Evolutionary conservation across 2,888 invertebrate genomes (phyloP).

Genomic region (Hydroisotoma schaefferi): DNA sequence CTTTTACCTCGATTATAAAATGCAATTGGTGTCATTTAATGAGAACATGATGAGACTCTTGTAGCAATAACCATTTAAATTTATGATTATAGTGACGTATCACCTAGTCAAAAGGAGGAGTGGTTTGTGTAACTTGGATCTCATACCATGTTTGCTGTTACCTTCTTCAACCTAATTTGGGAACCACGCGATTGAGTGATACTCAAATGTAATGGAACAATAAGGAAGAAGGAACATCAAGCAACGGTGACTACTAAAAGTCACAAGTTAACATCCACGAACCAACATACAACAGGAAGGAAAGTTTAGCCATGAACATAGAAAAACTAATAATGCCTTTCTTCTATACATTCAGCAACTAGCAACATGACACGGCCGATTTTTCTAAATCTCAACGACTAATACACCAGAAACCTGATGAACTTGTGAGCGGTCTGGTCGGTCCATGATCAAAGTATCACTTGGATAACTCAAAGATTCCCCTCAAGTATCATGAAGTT

Average conservation of each 20-base stretch:
- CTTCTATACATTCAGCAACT: slow-evolving; percentile 9
- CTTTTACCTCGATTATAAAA: too few relatives aligned
- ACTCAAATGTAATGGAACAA: too few relatives aligned
- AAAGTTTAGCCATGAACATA: not conserved
- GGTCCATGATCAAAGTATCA: too few relatives aligned
- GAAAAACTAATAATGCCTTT: slow-evolving; percentile 6
- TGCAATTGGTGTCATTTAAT: too few relatives aligned
- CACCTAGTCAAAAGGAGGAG: slow-evolving; percentile 49
- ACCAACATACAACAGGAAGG: not conserved
- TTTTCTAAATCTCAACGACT: slow-evolving; percentile 1
- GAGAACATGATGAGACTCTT: too few relatives aligned
- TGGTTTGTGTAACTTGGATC: slow-evolving; percentile 47
- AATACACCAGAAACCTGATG: not conserved
- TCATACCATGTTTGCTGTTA: slow-evolving; percentile 1
- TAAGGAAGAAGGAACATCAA: too few relatives aligned
- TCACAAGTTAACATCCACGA: too few relatives aligned
- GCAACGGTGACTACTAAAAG: too few relatives aligned
- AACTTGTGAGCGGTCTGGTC: not conserved
- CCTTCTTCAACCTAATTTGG: slow-evolving; percentile 1
- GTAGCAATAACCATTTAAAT: not conserved
- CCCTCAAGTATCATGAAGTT: too few relatives aligned
- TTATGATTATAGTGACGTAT: slow-evolving; percentile 44
- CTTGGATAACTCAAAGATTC: too few relatives aligned
- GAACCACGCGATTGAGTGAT: too few relatives aligned
- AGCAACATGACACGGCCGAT: not conserved